Conservation (phyloP, 2,888 invertebrate genomes). For the Ramazzottius varieornatus region DNA sequence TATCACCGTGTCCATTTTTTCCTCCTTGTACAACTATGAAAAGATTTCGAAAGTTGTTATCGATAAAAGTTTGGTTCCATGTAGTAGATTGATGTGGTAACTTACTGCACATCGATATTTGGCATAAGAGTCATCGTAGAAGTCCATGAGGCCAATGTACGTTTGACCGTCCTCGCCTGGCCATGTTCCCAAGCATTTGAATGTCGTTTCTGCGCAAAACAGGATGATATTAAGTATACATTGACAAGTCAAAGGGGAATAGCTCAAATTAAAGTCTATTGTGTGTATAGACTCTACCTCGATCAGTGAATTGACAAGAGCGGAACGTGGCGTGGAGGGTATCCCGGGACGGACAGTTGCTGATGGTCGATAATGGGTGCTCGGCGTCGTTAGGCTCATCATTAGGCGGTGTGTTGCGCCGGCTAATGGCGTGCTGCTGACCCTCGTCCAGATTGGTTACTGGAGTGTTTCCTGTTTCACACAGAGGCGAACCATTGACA, state of each 20-base stretch:
- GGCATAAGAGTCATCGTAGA: conserved; percentile 2
- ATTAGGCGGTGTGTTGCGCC: not conserved
- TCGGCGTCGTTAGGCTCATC: not conserved
- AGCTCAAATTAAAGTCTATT: not conserved
- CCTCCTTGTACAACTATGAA: not conserved
- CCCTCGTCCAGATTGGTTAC: not conserved
- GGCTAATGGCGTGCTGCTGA: not conserved
- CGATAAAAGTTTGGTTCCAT: no score
- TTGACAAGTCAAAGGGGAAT: not conserved
- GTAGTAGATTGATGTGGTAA: no score
- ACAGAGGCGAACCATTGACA: not conserved
- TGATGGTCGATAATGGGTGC: not conserved
- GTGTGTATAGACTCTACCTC: not conserved
- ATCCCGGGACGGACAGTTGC: not conserved
- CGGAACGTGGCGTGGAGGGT: not conserved
- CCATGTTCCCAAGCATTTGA: conserved; percentile 2
- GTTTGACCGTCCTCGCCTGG: not conserved
- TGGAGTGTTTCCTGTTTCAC: not conserved
- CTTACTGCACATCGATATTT: conserved; percentile 3
- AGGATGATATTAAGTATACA: not conserved
- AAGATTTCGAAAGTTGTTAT: not conserved
- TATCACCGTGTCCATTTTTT: not conserved
- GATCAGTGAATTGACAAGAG: not conserved
- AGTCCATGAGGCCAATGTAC: not conserved
- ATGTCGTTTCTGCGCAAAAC: not conserved